Evolutionary conservation across 2,888 invertebrate genomes (phyloP).

Genomic region (Andrena haemorrhoa): DNA sequence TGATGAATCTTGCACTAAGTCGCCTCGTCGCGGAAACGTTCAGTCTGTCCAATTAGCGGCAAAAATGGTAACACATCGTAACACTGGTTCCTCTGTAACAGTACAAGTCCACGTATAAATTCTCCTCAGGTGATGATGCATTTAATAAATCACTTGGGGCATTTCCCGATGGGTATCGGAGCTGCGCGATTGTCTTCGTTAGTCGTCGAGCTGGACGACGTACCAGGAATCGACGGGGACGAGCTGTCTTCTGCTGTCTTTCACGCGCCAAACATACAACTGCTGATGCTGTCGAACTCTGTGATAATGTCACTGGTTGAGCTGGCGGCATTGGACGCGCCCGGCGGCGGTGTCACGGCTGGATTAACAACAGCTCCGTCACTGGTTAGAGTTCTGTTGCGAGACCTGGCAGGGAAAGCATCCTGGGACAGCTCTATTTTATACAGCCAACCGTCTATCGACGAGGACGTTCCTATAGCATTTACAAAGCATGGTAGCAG

Average conservation of each 20-base stretch:
- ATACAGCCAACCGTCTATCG: constrained; percentile 89
- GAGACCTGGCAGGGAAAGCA: constrained; percentile 97
- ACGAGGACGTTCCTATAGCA: constrained; percentile 73
- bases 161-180: constrained; percentile 96
- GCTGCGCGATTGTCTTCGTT: constrained; percentile 95
- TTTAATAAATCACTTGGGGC: constrained; percentile 95
- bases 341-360: constrained; percentile 90
- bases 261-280: constrained; percentile 92
- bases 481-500: constrained; percentile 74
- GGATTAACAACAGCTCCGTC: constrained; percentile 83
- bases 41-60: constrained; percentile 87
- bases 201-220: constrained; percentile 97
- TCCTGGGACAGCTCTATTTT: constrained; percentile 98
- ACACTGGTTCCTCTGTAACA: constrained; percentile 26
- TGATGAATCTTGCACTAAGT: constrained; percentile 84
- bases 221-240: constrained; percentile 90
- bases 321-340: constrained; percentile 92
- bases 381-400: constrained; percentile 91
- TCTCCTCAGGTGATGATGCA: constrained; percentile 90
- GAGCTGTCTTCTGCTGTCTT: constrained; percentile 93
- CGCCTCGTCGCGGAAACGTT: constrained; percentile 77
- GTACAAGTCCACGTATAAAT: constrained; percentile 5
- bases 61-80: constrained; percentile 85
- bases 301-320: constrained; percentile 96
- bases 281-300: constrained; percentile 93